Conservation (phyloP, 2,888 invertebrate genomes). For the Ischnura elegans region DNA sequence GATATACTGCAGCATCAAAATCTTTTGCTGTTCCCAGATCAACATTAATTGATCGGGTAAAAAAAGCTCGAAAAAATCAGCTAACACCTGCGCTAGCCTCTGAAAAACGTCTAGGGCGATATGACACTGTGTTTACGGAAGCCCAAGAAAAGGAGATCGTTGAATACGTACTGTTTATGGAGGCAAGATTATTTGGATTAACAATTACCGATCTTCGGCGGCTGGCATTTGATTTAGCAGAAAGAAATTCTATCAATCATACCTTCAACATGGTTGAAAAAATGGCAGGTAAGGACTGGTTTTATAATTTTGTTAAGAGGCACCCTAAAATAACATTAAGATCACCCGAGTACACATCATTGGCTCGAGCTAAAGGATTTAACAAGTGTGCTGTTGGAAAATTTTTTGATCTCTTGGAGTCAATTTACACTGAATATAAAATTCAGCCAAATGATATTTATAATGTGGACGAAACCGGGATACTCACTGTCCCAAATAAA, state of each 20-base stretch:
- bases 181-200: constrained; percentile 71
- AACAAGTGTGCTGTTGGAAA: constrained; percentile 49
- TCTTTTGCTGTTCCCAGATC: constrained; percentile 71
- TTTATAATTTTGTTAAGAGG: constrained; percentile 69
- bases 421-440: background rate
- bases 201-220: constrained; percentile 72
- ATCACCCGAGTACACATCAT: constrained; percentile 68
- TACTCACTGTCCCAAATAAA: constrained; percentile 65
- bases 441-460: constrained; percentile 43
- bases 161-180: constrained; percentile 69
- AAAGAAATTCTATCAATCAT: constrained; percentile 67
- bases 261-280: constrained; percentile 67
- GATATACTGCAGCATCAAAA: constrained; percentile 70
- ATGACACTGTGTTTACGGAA: constrained; percentile 68
- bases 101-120: constrained; percentile 68
- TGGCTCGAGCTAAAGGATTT: constrained; percentile 65
- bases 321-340: constrained; percentile 59
- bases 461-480: constrained; percentile 59
- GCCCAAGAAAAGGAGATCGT: background rate
- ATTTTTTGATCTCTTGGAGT: constrained; percentile 53
- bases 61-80: constrained; percentile 42
- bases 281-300: constrained; percentile 69
- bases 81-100: constrained; percentile 50
- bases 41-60: constrained; percentile 70
- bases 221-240: constrained; percentile 73